These are phyloP conservation scores for Tiliqua scincoides DNA, from an alignment of 2,113 vertebrate genomes.

Conservation along the genomic window DNA sequence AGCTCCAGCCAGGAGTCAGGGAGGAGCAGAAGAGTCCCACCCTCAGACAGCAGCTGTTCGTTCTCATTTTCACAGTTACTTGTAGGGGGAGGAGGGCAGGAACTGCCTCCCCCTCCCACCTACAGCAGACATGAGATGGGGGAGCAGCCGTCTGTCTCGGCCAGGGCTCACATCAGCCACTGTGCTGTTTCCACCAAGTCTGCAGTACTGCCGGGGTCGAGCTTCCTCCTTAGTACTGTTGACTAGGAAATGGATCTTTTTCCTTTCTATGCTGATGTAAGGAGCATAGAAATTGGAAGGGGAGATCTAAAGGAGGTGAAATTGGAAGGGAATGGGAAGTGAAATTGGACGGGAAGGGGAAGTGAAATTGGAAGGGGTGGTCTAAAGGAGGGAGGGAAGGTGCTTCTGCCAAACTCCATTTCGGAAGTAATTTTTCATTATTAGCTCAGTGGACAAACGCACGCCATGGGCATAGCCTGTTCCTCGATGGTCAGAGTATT, in stretches of 20 bases:
- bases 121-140: not conserved
- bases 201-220: not conserved
- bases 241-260: not conserved
- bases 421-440: not conserved
- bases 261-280: not conserved
- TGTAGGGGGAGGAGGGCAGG: not conserved
- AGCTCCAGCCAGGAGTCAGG: constrained; percentile 5
- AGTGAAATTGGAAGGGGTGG: no score
- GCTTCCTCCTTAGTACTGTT: not conserved
- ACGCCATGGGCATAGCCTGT: not conserved
- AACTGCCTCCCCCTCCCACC: not conserved
- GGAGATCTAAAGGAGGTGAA: not conserved
- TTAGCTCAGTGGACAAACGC: not conserved
- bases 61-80: constrained; percentile 1
- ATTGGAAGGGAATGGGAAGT: not conserved
- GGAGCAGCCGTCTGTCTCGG: not conserved
- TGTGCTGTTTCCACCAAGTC: not conserved
- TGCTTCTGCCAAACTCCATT: not conserved
- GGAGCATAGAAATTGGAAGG: not conserved
- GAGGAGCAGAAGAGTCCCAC: constrained; percentile 3
- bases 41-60: constrained; percentile 23
- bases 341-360: not conserved
- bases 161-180: not conserved
- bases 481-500: not conserved
- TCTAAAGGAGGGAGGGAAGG: not conserved